Evolutionary conservation across 2,797 vertebrate species (phyloP).

Genomic region (Cyprinodon diabolis): DNA sequence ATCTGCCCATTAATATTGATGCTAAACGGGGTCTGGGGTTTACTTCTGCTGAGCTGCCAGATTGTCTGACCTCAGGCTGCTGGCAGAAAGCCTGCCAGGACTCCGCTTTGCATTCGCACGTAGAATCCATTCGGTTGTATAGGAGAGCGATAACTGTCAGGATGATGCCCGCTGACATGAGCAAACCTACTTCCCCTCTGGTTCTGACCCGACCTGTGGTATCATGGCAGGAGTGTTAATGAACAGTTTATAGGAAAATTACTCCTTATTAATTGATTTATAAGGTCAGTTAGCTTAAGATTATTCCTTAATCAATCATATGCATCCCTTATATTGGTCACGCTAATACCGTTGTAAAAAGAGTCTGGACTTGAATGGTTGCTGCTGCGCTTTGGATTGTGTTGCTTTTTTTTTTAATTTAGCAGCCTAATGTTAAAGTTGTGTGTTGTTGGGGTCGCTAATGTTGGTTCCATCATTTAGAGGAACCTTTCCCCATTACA

Average conservation of each 20-base stretch:
- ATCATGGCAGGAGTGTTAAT: conserved; percentile 18
- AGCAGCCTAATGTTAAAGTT: no score
- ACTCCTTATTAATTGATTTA: not conserved
- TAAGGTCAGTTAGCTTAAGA: not conserved
- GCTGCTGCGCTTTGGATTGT: no score
- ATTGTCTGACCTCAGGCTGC: conserved; percentile 71
- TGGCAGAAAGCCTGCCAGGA: conserved; percentile 62
- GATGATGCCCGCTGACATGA: conserved; percentile 2
- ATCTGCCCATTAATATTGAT: conserved; percentile 47
- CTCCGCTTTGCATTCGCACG: conserved; percentile 44
- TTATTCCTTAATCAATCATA: no score
- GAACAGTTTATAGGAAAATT: not conserved
- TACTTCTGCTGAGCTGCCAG: conserved; percentile 70
- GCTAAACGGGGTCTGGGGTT: conserved; percentile 55
- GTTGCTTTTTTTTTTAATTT: no score
- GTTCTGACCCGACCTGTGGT: not conserved
- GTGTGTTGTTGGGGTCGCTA: no score
- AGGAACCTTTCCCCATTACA: no score
- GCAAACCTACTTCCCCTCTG: not conserved
- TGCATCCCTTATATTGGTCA: no score
- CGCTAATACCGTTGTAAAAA: no score
- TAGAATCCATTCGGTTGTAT: conserved; percentile 28
- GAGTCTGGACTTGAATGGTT: no score
- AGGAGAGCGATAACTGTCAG: conserved; percentile 9
- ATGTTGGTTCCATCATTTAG: no score